A percentile compares a stretch with the other conserved stretches of the same genome.
These are phyloP conservation scores for Steinernema carpocapsae DNA, from an alignment of 2,888 invertebrate genomes.

Conservation along the genomic window DNA sequence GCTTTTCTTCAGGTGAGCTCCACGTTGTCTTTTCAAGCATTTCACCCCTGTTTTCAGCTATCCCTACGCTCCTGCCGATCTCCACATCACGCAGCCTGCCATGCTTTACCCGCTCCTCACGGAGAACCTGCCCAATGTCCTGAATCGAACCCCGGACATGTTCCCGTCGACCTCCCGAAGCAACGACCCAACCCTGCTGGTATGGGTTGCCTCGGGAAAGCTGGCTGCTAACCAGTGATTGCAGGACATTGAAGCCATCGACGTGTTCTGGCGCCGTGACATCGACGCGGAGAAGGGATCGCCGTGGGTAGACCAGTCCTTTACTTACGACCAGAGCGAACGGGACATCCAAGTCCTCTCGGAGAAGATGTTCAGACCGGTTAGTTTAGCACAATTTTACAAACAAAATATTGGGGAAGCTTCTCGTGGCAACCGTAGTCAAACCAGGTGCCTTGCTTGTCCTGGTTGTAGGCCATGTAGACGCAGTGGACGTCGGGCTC, in stretches of 20 bases:
- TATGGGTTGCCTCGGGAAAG: constrained; percentile 2
- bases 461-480: constrained; percentile 67
- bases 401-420: constrained; percentile 65
- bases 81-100: constrained; percentile 19
- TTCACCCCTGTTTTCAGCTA: background rate
- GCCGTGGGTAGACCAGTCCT: background rate
- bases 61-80: background rate
- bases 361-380: constrained; percentile 33
- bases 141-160: constrained; percentile 20
- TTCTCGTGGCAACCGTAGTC: constrained; percentile 63
- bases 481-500: constrained; percentile 65
- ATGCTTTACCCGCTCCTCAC: constrained; percentile 18
- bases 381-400: constrained; percentile 47
- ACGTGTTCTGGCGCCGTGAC: constrained; percentile 67
- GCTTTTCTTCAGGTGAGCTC: background rate
- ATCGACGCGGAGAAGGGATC: constrained; percentile 61
- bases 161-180: constrained; percentile 26
- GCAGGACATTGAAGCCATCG: constrained; percentile 67
- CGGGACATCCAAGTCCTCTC: constrained; percentile 27
- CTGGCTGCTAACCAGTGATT: background rate
- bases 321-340: constrained; percentile 27
- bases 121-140: constrained; percentile 23
- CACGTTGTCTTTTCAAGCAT: background rate
- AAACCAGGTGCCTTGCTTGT: constrained; percentile 65
- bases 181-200: constrained; percentile 44